Percentiles rank a stretch among this genome's conserved stretches.
Conservation (phyloP, 2,888 invertebrate species). For the Carterocephalus palaemon region DNA sequence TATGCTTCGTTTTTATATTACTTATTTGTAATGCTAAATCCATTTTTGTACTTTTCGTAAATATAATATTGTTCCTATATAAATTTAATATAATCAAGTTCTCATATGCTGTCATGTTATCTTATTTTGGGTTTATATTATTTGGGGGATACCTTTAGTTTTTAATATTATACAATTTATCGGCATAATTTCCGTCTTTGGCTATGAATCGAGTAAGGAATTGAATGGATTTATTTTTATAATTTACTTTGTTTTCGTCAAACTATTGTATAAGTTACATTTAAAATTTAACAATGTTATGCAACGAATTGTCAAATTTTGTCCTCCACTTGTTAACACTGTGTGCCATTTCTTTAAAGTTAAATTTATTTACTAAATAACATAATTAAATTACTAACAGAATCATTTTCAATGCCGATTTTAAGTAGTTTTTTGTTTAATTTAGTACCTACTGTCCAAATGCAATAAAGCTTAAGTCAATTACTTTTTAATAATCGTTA, state of each 20-base stretch:
- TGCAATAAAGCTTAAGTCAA: constrained; percentile 24
- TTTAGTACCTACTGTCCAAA: constrained; percentile 11
- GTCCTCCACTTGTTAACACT: constrained; percentile 26
- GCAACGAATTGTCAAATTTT: constrained; percentile 46
- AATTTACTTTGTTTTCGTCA: constrained; percentile 19
- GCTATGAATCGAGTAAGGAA: constrained; percentile 22
- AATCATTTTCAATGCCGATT: too few relatives aligned
- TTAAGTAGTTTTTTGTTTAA: constrained; percentile 6
- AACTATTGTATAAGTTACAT: constrained; percentile 23
- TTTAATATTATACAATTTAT: not conserved
- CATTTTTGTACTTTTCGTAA: constrained; percentile 25
- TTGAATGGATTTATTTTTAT: constrained; percentile 23
- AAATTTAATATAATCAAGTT: constrained; percentile 19
- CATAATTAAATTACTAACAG: too few relatives aligned
- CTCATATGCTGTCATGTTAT: not conserved
- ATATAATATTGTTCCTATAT: constrained; percentile 23
- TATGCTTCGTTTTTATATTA: constrained; percentile 20
- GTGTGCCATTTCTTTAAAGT: constrained; percentile 41
- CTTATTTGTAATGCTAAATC: constrained; percentile 18
- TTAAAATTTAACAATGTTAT: constrained; percentile 45
- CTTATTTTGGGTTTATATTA: constrained; percentile 5
- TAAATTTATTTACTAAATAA: constrained; percentile 20
- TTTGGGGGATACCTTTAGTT: not conserved
- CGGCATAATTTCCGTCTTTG: constrained; percentile 8
- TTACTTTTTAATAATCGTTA: constrained; percentile 14